phyloP scores from a whole-genome alignment of 2,888 invertebrate species.

The Tortricodes alternella region DNA sequence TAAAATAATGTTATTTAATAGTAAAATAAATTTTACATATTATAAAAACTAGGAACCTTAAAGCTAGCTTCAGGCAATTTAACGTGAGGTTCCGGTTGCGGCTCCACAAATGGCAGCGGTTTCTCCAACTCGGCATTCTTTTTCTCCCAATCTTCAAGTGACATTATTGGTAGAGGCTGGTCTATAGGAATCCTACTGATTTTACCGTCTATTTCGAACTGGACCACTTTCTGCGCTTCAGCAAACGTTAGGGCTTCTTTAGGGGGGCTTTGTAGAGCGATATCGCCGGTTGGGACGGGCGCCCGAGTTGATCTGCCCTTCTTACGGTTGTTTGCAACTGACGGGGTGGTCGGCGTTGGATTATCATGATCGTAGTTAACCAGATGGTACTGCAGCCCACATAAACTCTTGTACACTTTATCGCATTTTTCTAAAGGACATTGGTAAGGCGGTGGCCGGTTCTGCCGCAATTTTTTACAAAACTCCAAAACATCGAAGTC shows the following conservation, averaged over 20 bases:
- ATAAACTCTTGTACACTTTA: conserved; percentile 92
- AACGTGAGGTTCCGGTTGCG: conserved; percentile 70
- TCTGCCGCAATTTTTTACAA: conserved; percentile 90
- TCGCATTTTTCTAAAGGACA: conserved; percentile 94
- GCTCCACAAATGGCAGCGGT: conserved; percentile 68
- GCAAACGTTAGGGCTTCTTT: conserved; percentile 91
- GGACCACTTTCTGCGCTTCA: conserved; percentile 92
- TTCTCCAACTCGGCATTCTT: conserved; percentile 74
- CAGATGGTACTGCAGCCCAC: conserved; percentile 93
- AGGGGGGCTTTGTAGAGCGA: conserved; percentile 76
- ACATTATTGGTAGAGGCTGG: conserved; percentile 86
- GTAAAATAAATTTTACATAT: no score
- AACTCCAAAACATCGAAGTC: conserved; percentile 94
- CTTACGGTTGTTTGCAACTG: conserved; percentile 84
- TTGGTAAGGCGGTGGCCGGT: conserved; percentile 91
- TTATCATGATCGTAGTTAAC: conserved; percentile 93
- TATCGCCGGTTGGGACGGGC: conserved; percentile 83
- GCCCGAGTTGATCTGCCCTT: conserved; percentile 82
- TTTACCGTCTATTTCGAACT: conserved; percentile 93
- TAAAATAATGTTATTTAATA: no score
- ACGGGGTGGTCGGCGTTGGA: conserved; percentile 85
- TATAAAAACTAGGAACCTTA: conserved; percentile 49
- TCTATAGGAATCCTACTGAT: conserved; percentile 85
- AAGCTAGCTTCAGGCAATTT: conserved; percentile 76
- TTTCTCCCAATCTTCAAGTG: conserved; percentile 85